A percentile compares a stretch with the other conserved stretches of the same genome.
These are phyloP conservation scores for Leptonema lineaticorne DNA, from an alignment of 1,140 invertebrate species.

Conservation along the genomic window DNA sequence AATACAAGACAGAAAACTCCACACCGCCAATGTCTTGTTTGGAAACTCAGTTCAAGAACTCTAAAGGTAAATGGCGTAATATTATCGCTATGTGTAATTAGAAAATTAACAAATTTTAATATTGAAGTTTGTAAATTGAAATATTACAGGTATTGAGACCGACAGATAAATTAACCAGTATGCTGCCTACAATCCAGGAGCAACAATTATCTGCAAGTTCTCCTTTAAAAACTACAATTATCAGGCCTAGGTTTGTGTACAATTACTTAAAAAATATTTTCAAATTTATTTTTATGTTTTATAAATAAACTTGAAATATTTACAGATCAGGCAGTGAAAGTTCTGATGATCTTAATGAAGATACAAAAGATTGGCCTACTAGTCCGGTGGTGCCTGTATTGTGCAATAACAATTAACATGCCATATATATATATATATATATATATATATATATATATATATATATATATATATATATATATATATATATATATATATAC, in stretches of 20 bases:
- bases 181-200: constrained; percentile 74
- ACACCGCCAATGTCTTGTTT: constrained; percentile 72
- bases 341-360: constrained; percentile 55
- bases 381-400: constrained; percentile 60
- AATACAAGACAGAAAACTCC: constrained; percentile 69
- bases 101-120: constrained; percentile 12
- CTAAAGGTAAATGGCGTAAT: constrained; percentile 49
- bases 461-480: background rate
- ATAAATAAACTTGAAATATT: constrained; percentile 12
- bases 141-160: constrained; percentile 63
- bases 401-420: constrained; percentile 32
- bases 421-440: background rate
- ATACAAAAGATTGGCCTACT: constrained; percentile 60
- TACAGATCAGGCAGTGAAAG: constrained; percentile 61
- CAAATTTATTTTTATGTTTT: background rate
- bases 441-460: background rate
- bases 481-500: background rate
- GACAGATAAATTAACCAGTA: constrained; percentile 70
- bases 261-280: background rate
- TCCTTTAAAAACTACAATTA: constrained; percentile 51
- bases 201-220: constrained; percentile 48
- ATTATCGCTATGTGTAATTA: background rate
- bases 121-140: constrained; percentile 21
- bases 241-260: constrained; percentile 56
- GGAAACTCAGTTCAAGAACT: constrained; percentile 67